Evolutionary conservation across 2,797 vertebrate genomes (phyloP), one percentile per base, ranked within the genome.

Genomic region (Echiichthys vipera): DNA sequence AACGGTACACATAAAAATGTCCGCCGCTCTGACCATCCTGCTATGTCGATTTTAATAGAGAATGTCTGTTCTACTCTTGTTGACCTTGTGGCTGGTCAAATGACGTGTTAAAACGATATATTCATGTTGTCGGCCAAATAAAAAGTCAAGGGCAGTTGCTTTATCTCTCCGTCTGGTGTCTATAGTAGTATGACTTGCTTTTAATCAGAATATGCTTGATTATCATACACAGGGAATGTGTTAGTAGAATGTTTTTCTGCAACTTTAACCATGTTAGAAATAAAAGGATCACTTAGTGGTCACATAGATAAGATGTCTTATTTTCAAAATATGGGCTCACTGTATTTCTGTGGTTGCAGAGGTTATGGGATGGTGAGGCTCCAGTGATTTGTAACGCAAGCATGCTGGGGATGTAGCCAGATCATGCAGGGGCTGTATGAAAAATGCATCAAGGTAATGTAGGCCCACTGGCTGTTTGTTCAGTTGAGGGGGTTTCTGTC

Each of bases 11-110:
- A n/a, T n/a, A n/a, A n/a, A n/a, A n/a, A n/a, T n/a, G n/a, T n/a
- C n/a, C n/a, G n/a, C n/a, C n/a, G n/a, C n/a, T n/a, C n/a, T n/a
- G n/a, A n/a, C n/a, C n/a, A n/a, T n/a, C n/a, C n/a, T n/a, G n/a
- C n/a, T n/a, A n/a, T n/a, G n/a, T n/a, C n/a, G n/a, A n/a, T n/a
- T n/a, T n/a, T n/a, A n/a, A n/a, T n/a, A n/a, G n/a, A n/a, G n/a
- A n/a, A n/a, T n/a, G n/a, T n/a, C n/a, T n/a, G n/a, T n/a, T n/a
- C n/a, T n/a, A n/a, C n/a, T n/a, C n/a, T n/a, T n/a, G n/a, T n/a
- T n/a, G 22, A 80, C 71, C 57, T 78, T 83, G 65, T 66, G 50
- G 67, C 72, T 65, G 61, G 76, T 75, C 14, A 76, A 65, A 72
- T 76, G 22, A 76, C 54, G 51, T 3, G 11, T 57, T 65, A n/a